Evolutionary conservation across 1,140 invertebrate genomes (phyloP).

Genomic region (Condylostylus longicornis): DNA sequence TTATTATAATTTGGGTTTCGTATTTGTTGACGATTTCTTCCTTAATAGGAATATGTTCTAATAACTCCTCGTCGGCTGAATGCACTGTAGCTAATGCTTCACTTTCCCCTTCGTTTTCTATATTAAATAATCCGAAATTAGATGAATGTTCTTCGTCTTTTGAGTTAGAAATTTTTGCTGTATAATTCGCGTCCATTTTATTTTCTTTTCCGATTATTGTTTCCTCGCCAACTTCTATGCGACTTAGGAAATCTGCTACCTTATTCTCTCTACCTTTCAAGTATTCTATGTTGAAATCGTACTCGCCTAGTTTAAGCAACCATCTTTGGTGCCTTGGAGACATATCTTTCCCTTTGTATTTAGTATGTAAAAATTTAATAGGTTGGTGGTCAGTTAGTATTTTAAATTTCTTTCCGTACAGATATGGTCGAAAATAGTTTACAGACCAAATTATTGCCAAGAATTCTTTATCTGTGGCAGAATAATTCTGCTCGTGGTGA

Average conservation of each 20-base stretch:
- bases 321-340: constrained; percentile 5
- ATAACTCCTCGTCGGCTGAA: not conserved
- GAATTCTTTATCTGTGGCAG: constrained; percentile 33
- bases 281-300: constrained; percentile 6
- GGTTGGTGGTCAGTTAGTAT: constrained; percentile 37
- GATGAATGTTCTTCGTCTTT: too few species aligned
- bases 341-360: constrained; percentile 5
- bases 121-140: not conserved
- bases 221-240: constrained; percentile 1
- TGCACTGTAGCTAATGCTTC: not conserved
- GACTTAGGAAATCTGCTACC: constrained; percentile 7
- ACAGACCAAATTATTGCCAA: constrained; percentile 36
- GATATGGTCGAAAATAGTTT: constrained; percentile 29
- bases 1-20: not conserved
- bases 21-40: not conserved
- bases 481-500: constrained; percentile 33
- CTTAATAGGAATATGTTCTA: too few species aligned
- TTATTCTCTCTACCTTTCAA: constrained; percentile 7
- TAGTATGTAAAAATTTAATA: constrained; percentile 31
- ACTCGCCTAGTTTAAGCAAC: constrained; percentile 6
- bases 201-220: constrained; percentile 2
- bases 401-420: constrained; percentile 26
- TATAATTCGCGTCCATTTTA: too few species aligned
- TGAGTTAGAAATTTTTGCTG: too few species aligned
- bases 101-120: too few species aligned